Conservation (phyloP, 2,797 vertebrate species). For the Delichon dasypus region DNA sequence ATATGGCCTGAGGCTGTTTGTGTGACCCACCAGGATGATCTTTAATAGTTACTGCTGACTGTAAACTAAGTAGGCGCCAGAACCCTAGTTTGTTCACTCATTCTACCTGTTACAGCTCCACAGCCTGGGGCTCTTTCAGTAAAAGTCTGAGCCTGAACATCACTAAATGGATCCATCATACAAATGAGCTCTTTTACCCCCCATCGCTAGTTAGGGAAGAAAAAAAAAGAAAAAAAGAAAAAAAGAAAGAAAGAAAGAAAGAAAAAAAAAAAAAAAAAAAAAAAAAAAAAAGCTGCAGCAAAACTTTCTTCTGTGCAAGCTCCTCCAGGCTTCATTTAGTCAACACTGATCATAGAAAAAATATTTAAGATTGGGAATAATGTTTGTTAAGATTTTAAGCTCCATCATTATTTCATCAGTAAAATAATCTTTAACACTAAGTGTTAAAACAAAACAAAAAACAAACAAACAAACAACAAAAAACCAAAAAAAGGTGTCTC, state of each 20-base stretch:
- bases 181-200: neutral
- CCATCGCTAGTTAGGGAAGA: neutral
- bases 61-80: neutral
- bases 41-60: slow-evolving; percentile 7
- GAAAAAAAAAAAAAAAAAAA: no score
- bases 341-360: neutral
- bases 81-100: neutral
- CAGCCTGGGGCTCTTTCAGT: neutral
- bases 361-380: neutral
- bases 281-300: neutral
- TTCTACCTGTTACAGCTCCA: slow-evolving; percentile 16
- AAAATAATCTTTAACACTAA: neutral
- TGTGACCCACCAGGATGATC: neutral
- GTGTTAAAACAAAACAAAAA: neutral
- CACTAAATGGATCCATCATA: neutral
- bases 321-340: neutral
- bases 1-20: neutral
- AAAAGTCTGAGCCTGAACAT: neutral
- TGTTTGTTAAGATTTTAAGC: neutral
- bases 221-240: no score
- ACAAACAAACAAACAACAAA: neutral
- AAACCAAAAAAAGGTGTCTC: neutral
- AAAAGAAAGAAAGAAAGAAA: no score
- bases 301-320: neutral
- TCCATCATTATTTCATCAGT: neutral